Evolutionary conservation across 2,888 invertebrate species (phyloP).

Genomic region (Rhabditoides inermis): DNA sequence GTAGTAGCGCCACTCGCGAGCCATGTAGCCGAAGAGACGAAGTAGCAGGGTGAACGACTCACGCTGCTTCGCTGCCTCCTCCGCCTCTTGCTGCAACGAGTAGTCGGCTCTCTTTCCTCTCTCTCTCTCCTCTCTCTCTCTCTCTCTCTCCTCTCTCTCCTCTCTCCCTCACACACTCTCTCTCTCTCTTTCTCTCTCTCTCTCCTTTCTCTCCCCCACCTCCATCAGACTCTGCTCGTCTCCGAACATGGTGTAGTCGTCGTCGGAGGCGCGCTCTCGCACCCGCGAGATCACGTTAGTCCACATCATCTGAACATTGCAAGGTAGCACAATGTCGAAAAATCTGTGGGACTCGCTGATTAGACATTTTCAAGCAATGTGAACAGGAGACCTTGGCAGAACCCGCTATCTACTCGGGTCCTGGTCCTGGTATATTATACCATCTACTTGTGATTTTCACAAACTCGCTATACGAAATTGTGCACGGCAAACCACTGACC

Average conservation of each 20-base stretch:
- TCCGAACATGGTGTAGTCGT: conserved; percentile 27
- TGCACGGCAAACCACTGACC: conserved; percentile 5
- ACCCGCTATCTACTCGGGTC: not conserved
- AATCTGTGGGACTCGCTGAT: not conserved
- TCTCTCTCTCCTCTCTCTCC: conserved; percentile 18
- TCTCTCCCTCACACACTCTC: conserved; percentile 15
- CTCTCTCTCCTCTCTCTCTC: conserved; percentile 14
- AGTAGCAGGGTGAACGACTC: conserved; percentile 45
- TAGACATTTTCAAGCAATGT: not conserved
- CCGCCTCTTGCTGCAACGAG: conserved; percentile 29
- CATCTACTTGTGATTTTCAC: not conserved
- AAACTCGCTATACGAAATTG: not conserved
- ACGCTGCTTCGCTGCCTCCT: conserved; percentile 38
- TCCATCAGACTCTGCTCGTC: no score
- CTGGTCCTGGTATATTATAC: not conserved
- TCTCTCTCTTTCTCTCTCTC: conserved; percentile 11
- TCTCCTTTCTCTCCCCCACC: conserved; percentile 6
- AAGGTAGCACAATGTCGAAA: not conserved
- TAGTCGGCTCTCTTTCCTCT: conserved; percentile 15
- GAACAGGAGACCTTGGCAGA: not conserved
- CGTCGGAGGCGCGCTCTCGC: conserved; percentile 31
- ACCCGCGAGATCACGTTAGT: conserved; percentile 39
- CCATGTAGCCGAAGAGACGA: conserved; percentile 47
- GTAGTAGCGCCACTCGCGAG: conserved; percentile 46
- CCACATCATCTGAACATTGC: conserved; percentile 37